A percentile compares a stretch with the other conserved stretches of the same genome.
These are phyloP conservation scores for Limosa lapponica DNA, from an alignment of 2,797 vertebrate species.

Conservation along the genomic window DNA sequence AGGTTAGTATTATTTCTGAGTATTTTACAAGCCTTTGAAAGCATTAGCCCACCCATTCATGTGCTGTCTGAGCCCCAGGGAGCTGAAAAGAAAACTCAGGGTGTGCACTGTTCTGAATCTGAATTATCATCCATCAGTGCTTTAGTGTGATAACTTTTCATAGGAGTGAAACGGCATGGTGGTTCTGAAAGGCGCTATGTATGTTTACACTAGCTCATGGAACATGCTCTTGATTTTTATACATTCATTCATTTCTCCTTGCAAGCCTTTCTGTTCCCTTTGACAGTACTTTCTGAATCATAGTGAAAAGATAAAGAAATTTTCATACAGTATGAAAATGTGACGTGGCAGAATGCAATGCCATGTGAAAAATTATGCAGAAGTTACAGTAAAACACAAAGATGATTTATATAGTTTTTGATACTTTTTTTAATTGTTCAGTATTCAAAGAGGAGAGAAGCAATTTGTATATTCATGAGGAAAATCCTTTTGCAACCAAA, in stretches of 20 bases:
- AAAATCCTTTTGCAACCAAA: not conserved
- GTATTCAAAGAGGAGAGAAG: not conserved
- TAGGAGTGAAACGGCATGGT: not conserved
- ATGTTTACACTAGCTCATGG: not conserved
- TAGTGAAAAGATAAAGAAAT: not conserved
- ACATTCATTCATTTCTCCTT: not conserved
- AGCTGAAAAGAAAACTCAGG: not conserved
- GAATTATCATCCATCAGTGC: not conserved
- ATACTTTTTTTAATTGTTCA: not conserved
- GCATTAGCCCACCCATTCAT: not conserved
- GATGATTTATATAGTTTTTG: not conserved
- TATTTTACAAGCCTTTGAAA: constrained; percentile 13
- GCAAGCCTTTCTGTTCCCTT: not conserved
- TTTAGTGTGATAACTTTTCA: not conserved
- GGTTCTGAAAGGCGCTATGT: not conserved
- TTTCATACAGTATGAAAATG: not conserved
- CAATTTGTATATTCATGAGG: not conserved
- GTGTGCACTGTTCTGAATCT: not conserved
- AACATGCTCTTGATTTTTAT: not conserved
- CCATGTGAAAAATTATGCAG: not conserved
- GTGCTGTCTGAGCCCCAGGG: not conserved
- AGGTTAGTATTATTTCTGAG: not conserved
- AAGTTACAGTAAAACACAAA: not conserved
- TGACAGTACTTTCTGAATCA: not conserved
- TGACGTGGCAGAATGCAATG: not conserved